Conservation (phyloP, 2,888 invertebrate species). For the Archips crataeganus region DNA sequence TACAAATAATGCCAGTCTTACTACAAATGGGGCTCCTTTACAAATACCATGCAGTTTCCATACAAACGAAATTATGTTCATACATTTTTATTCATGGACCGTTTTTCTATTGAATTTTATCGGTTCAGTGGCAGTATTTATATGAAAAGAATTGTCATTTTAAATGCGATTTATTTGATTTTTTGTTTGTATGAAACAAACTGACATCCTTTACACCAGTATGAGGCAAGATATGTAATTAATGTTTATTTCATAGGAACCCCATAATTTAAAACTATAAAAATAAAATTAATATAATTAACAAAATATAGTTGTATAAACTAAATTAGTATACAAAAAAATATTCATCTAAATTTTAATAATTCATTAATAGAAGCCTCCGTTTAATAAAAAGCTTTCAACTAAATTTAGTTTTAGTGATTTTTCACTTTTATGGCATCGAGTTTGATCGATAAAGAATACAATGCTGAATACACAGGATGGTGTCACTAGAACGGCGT, state of each 20-base stretch:
- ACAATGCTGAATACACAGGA: slow-evolving; percentile 1
- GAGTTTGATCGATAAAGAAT: neutral
- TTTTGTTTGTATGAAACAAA: neutral
- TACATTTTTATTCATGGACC: neutral
- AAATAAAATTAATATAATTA: slow-evolving; percentile 40
- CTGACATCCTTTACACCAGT: neutral
- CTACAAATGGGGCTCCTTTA: slow-evolving; percentile 33
- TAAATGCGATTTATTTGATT: neutral
- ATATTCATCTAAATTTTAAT: slow-evolving; percentile 41
- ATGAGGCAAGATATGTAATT: slow-evolving; percentile 34
- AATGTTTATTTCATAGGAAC: slow-evolving; percentile 17
- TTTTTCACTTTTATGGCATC: slow-evolving; percentile 33
- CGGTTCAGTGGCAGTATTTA: neutral
- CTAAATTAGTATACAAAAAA: slow-evolving; percentile 42
- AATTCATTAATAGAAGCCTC: slow-evolving; percentile 34
- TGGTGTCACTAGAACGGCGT: neutral
- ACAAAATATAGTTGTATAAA: slow-evolving; percentile 43
- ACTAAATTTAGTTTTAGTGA: slow-evolving; percentile 25
- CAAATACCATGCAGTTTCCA: neutral
- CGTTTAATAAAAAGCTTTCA: slow-evolving; percentile 34
- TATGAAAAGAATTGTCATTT: no score
- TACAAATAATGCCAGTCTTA: slow-evolving; percentile 42
- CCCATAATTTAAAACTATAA: slow-evolving; percentile 39
- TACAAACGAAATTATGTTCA: neutral
- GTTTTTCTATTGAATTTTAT: no score